Conservation (phyloP, 2,797 vertebrate species). For the Squalus acanthias region DNA sequence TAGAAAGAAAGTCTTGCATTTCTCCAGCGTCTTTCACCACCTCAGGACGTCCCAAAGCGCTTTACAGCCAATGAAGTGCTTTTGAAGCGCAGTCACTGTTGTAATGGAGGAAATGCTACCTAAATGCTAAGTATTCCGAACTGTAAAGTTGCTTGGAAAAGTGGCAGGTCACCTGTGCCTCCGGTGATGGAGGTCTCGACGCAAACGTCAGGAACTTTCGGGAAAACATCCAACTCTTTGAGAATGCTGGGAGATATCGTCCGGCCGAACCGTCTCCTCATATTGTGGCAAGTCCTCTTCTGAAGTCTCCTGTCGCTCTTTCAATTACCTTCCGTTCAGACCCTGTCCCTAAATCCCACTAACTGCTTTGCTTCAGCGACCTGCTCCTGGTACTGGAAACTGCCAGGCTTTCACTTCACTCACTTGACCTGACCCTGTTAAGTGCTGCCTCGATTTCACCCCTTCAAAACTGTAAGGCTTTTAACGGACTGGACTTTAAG, state of each 20-base stretch:
- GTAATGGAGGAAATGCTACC: neutral
- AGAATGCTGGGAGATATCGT: conserved; percentile 13
- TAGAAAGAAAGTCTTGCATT: neutral
- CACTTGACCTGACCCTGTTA: too few relatives aligned
- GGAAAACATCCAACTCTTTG: conserved; percentile 35
- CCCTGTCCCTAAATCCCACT: neutral
- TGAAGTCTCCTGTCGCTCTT: neutral
- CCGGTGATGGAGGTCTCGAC: conserved; percentile 31
- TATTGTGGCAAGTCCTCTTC: neutral
- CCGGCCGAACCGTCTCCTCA: conserved; percentile 28
- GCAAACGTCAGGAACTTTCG: conserved; percentile 33
- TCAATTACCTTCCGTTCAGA: neutral
- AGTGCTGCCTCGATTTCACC: neutral
- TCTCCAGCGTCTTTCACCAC: neutral
- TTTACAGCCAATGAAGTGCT: neutral
- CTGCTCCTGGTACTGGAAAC: neutral
- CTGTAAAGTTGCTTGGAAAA: neutral
- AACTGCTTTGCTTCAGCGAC: neutral
- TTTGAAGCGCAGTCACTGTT: neutral
- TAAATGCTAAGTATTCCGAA: neutral
- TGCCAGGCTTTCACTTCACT: neutral
- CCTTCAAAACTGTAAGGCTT: too few relatives aligned
- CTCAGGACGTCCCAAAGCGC: neutral
- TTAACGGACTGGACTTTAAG: neutral
- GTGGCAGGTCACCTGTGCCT: conserved; percentile 34